phyloP scores from a whole-genome alignment of 2,113 vertebrate species.

The Synodontis membranacea region DNA sequence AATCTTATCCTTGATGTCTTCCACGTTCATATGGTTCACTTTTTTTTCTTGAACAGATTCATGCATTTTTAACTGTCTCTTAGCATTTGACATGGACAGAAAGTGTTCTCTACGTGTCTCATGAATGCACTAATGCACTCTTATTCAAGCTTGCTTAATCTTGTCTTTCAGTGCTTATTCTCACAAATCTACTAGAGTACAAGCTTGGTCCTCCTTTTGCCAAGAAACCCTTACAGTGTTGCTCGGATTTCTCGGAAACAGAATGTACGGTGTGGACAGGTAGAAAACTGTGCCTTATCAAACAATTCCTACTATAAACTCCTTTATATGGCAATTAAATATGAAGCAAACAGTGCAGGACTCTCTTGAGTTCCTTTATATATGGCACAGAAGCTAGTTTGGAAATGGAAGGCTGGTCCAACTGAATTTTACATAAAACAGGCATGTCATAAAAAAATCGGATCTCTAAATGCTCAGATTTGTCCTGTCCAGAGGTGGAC shows the following conservation, averaged over 20 bases:
- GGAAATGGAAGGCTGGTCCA: background rate
- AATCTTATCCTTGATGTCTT: background rate
- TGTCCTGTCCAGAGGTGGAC: background rate
- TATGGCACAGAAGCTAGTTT: background rate
- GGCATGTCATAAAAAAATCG: background rate
- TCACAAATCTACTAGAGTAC: background rate
- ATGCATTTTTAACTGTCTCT: background rate
- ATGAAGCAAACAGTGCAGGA: too few species aligned
- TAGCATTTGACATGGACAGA: background rate
- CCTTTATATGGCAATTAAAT: too few species aligned
- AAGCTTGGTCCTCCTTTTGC: background rate
- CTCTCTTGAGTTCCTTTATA: background rate
- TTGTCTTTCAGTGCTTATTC: background rate
- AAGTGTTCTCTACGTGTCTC: background rate
- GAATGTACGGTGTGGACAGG: background rate
- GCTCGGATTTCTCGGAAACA: background rate
- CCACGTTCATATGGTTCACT: background rate
- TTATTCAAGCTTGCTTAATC: background rate
- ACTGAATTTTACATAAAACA: background rate
- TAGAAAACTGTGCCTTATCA: too few species aligned
- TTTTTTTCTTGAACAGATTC: background rate
- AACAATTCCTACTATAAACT: background rate
- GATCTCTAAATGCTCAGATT: background rate
- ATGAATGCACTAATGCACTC: background rate
- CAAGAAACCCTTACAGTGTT: background rate